phyloP scores from a whole-genome alignment of 2,888 invertebrate genomes.

The Mactromeris polynyma region DNA sequence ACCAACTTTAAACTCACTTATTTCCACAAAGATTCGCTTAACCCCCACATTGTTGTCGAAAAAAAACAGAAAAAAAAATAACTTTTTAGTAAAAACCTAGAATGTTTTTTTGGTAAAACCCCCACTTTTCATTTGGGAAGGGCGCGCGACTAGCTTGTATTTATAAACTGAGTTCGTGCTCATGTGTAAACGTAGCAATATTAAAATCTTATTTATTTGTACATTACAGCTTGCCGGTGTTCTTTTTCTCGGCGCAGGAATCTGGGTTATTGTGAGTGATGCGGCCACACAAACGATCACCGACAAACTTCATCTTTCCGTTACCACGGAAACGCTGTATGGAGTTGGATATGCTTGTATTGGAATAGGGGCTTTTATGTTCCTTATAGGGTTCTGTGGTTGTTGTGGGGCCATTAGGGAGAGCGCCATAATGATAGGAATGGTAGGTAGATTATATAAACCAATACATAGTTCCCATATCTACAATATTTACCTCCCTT shows the following conservation, averaged over 20 bases:
- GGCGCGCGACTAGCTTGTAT: no score
- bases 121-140: no score
- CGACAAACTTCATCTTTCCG: conserved; percentile 87
- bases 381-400: conserved; percentile 89
- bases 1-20: no score
- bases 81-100: no score
- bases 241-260: conserved; percentile 89
- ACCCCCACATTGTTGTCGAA: no score
- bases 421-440: conserved; percentile 88
- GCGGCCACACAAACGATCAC: conserved; percentile 88
- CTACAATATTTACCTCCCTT: no score
- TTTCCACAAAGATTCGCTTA: no score
- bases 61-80: no score
- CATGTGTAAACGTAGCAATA: no score
- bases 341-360: conserved; percentile 88
- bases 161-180: no score
- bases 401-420: conserved; percentile 89
- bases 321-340: conserved; percentile 87
- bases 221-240: conserved; percentile 88
- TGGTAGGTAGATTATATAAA: conserved; percentile 87
- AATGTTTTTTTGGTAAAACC: no score
- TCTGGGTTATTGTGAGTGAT: conserved; percentile 89
- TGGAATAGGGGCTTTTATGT: conserved; percentile 88
- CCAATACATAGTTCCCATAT: no score
- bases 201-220: not conserved